Evolutionary conservation across 2,113 vertebrate genomes (phyloP).

Genomic region (Scomber colias): DNA sequence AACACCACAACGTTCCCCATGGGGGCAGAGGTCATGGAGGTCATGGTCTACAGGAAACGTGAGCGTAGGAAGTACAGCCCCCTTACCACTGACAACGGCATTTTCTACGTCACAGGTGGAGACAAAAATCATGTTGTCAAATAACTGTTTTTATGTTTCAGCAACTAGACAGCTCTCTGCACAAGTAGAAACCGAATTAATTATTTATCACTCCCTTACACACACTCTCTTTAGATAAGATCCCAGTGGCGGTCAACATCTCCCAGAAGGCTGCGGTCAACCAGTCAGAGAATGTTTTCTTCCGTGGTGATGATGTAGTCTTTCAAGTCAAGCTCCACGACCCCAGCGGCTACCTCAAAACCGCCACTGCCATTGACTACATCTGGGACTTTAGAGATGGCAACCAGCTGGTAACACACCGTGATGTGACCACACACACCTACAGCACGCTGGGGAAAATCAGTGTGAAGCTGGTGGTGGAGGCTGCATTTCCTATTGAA

Average conservation of each 20-base stretch:
- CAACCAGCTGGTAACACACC: slow-evolving; percentile 88
- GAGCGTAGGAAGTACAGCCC: slow-evolving; percentile 83
- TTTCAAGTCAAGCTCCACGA: slow-evolving; percentile 91
- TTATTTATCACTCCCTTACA: neutral
- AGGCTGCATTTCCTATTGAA: slow-evolving; percentile 87
- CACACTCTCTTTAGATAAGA: slow-evolving; percentile 86
- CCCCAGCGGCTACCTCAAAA: slow-evolving; percentile 92
- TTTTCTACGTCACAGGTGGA: slow-evolving; percentile 91
- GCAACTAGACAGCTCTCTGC: neutral
- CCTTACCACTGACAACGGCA: slow-evolving; percentile 80
- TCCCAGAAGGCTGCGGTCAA: slow-evolving; percentile 91
- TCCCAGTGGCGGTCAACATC: slow-evolving; percentile 90
- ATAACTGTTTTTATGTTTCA: neutral
- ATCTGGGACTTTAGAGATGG: slow-evolving; percentile 94
- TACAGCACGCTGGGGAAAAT: slow-evolving; percentile 88
- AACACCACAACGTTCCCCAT: slow-evolving; percentile 90
- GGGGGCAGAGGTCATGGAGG: slow-evolving; percentile 91
- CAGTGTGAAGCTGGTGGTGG: slow-evolving; percentile 88
- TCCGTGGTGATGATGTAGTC: slow-evolving; percentile 87
- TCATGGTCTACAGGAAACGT: slow-evolving; percentile 88
- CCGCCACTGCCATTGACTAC: slow-evolving; percentile 87
- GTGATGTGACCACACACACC: slow-evolving; percentile 85
- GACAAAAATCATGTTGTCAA: neutral
- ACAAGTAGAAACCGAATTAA: neutral
- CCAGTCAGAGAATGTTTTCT: slow-evolving; percentile 88